Evolutionary conservation across 2,797 vertebrate species (phyloP).

Genomic region (Myotis planiceps): DNA sequence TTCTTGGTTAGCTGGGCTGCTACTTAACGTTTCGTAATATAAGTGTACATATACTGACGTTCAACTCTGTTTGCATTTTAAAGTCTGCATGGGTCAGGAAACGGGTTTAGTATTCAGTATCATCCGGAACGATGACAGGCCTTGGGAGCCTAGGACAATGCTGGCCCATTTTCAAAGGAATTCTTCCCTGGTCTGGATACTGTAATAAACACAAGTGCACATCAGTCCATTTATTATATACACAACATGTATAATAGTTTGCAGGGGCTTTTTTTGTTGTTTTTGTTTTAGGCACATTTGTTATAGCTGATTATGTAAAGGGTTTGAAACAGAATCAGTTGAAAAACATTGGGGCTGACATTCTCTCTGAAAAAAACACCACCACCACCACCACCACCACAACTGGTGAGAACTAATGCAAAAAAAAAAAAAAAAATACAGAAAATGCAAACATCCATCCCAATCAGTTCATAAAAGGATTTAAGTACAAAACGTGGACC

Average conservation of each 20-base stretch:
- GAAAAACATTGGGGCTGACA: neutral
- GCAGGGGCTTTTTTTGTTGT: neutral
- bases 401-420: neutral
- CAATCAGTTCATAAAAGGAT: neutral
- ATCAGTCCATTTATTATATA: constrained; percentile 65
- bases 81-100: constrained; percentile 37
- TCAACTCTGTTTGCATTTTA: constrained; percentile 23
- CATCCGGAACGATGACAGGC: constrained; percentile 39
- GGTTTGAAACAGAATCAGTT: constrained; percentile 39
- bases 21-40: neutral
- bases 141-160: constrained; percentile 13
- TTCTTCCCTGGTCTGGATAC: constrained; percentile 67
- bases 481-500: neutral
- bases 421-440: neutral
- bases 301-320: neutral
- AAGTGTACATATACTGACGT: neutral
- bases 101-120: constrained; percentile 41
- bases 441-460: neutral
- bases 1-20: neutral
- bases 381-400: neutral
- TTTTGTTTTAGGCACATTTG: neutral
- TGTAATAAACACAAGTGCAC: constrained; percentile 59
- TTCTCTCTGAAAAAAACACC: constrained; percentile 17
- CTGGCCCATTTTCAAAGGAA: constrained; percentile 72
- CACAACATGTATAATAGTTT: neutral